Evolutionary conservation across 1,140 invertebrate species (phyloP), one percentile per base, ranked within the genome.

Genomic region (Brachionus rubens): DNA sequence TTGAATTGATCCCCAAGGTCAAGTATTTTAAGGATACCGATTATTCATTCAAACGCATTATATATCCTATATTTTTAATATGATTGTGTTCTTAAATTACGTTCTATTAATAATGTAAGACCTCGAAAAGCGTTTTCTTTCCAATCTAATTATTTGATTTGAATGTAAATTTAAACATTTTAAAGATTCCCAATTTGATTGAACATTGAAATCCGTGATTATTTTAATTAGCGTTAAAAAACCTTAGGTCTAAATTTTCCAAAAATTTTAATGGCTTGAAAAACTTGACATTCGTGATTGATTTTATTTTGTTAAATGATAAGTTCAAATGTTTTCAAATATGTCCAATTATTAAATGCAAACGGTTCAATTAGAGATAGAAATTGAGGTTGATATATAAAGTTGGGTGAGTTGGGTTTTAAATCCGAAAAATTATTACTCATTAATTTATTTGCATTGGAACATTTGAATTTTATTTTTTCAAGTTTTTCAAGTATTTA

Each of bases 1-100:
- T 36, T 33, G 54, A 33, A 19, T 59, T 59, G n/a, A 26, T 59
- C n/a, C 28, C 54, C 33, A 59, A 36, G n/a, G n/a, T 59, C 54
- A 3, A 59, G 28, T 14, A 59, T 28, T 59, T 36, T 19, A 4
- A 59, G n/a, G 16, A n/a, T n/a, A n/a, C n/a, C n/a, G n/a, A n/a
- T n/a, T n/a, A 21, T 16, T 59, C n/a, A n/a, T 4, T n/a, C 10
- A 16, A 59, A 16, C 33, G 54, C 16, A n/a, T 33, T 59, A 33
- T 6, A 59, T 33, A 40, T 26, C n/a, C 54, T 16, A 16, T 36
- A 9, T 40, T 0, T 5, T 5, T 3, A 36, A 5, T 36, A 5
- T 36, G 3, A 16, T 59, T 59, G n/a, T 59, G 3, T 19, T 36
- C n/a, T 59, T 36, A 59, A 28, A 59, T 59, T 59, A 16, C 33